Percentiles rank a stretch among this genome's conserved stretches.
phyloP scores from a whole-genome alignment of 2,797 vertebrate genomes.

The Halcyon badia region DNA sequence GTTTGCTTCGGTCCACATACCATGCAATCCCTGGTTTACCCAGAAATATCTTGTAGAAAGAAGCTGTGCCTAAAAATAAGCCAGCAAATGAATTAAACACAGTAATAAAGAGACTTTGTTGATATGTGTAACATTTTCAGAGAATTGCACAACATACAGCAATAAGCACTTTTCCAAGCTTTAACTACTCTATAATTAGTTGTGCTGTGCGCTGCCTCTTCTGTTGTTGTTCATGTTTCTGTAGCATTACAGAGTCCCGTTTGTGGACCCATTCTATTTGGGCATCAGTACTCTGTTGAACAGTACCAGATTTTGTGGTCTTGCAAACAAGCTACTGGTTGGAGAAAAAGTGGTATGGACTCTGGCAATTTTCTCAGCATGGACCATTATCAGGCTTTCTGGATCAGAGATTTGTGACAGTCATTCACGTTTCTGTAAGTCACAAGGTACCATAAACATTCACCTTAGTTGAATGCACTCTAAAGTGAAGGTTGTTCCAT shows the following conservation, averaged over 20 bases:
- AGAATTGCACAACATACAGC: conserved; percentile 13
- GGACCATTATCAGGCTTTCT: not conserved
- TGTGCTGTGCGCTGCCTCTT: not conserved
- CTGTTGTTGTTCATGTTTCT: conserved; percentile 11
- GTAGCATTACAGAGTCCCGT: not conserved
- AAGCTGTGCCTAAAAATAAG: conserved; percentile 43
- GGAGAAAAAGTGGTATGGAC: not conserved
- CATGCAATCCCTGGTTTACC: conserved; percentile 12
- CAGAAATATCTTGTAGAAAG: conserved; percentile 25
- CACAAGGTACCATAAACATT: not conserved
- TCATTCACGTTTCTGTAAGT: not conserved
- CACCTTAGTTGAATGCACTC: not conserved
- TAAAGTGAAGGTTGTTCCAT: not conserved
- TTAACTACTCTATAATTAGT: not conserved
- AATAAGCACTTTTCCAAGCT: not conserved
- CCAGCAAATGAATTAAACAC: not conserved
- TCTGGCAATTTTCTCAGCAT: not conserved
- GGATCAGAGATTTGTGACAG: not conserved
- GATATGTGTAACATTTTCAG: not conserved
- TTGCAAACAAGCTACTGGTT: conserved; percentile 36
- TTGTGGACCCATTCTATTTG: conserved; percentile 8
- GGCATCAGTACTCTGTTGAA: conserved; percentile 17
- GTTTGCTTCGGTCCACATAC: conserved; percentile 36
- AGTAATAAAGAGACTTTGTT: not conserved
- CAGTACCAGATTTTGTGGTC: conserved; percentile 65